Percentiles rank a stretch among this genome's conserved stretches.
These are phyloP conservation scores for Xenopus laevis DNA, from an alignment of 2,113 vertebrate species.

Conservation along the genomic window DNA sequence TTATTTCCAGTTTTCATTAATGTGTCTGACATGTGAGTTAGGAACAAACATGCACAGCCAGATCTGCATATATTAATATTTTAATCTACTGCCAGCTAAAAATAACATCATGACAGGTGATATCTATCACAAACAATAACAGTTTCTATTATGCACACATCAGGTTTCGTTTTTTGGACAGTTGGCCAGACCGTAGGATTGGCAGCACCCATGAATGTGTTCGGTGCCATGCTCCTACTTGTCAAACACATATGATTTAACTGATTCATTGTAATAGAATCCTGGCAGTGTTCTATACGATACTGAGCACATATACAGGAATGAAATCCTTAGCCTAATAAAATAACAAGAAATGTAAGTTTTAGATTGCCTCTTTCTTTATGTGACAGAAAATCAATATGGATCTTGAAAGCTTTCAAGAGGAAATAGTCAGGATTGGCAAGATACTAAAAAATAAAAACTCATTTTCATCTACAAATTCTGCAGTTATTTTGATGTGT, in stretches of 20 bases:
- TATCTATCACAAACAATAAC: constrained; percentile 2
- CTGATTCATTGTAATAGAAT: background rate
- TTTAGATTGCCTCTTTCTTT: constrained; percentile 53
- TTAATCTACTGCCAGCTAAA: background rate
- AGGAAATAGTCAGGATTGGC: constrained; percentile 7
- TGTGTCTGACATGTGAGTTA: background rate
- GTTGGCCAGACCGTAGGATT: background rate
- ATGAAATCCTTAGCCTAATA: constrained; percentile 47
- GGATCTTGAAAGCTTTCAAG: constrained; percentile 49
- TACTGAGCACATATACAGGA: constrained; percentile 48
- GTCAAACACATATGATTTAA: constrained; percentile 10
- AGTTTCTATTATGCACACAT: constrained; percentile 2
- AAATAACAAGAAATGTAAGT: constrained; percentile 51
- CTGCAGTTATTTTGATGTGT: background rate
- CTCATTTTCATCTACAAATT: constrained; percentile 2
- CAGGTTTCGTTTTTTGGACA: constrained; percentile 3
- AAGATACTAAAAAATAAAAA: constrained; percentile 7
- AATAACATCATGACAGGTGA: constrained; percentile 9
- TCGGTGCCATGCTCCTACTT: background rate
- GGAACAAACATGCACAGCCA: background rate
- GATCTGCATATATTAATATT: constrained; percentile 7
- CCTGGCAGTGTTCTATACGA: constrained; percentile 19
- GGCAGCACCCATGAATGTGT: background rate
- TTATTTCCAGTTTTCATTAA: background rate
- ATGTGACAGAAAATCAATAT: constrained; percentile 56